A percentile compares a stretch with the other conserved stretches of the same genome.
Evolutionary conservation across 2,797 vertebrate genomes (phyloP).

Genomic region (Clarias laeviceps): DNA sequence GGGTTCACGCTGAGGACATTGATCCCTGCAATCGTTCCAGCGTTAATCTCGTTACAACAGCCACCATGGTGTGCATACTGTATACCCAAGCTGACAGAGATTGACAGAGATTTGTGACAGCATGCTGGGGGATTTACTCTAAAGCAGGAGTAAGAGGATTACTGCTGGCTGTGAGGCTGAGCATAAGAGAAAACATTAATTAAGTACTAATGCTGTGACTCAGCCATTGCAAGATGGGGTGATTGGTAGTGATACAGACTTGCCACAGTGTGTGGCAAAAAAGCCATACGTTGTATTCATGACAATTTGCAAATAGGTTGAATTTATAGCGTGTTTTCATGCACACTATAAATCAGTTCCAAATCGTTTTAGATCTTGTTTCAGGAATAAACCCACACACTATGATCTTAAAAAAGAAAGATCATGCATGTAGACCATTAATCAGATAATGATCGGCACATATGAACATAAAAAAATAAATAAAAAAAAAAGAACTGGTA

Average conservation of each 20-base stretch:
- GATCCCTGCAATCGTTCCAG: conserved; percentile 13
- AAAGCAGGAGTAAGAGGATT: conserved; percentile 31
- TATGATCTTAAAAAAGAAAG: neutral
- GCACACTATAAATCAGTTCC: neutral
- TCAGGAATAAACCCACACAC: neutral
- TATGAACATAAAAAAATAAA: neutral
- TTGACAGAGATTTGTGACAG: conserved; percentile 37
- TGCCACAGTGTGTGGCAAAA: neutral
- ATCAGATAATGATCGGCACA: neutral
- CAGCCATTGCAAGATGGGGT: neutral
- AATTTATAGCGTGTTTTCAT: no score
- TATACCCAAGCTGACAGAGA: conserved; percentile 28
- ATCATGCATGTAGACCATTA: neutral
- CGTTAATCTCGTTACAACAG: conserved; percentile 24
- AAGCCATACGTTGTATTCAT: neutral
- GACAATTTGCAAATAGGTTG: no score
- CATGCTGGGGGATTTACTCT: conserved; percentile 28
- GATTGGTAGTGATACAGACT: neutral
- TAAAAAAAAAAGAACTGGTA: no score
- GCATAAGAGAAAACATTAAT: conserved; percentile 27
- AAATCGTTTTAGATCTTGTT: neutral
- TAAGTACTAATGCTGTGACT: conserved; percentile 39
- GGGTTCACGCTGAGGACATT: conserved; percentile 6
- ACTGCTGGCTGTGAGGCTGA: conserved; percentile 21
- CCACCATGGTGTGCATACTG: conserved; percentile 5